Conservation (phyloP, 2,113 vertebrate genomes). For the Crotalus helleri region DNA sequence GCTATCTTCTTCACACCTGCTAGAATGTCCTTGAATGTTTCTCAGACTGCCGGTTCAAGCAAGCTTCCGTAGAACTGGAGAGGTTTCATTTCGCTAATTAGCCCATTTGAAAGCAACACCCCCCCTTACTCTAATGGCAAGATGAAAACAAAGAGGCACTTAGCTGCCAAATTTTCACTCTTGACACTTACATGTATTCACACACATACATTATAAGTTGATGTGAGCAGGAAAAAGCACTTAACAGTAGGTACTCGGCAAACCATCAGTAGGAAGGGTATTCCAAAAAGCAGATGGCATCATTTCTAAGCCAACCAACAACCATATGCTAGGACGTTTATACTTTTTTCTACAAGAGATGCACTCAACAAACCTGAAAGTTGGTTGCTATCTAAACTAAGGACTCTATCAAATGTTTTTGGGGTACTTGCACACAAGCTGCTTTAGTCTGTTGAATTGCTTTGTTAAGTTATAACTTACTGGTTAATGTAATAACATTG, state of each 20-base stretch:
- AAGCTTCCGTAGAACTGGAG: no score
- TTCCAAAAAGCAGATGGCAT: neutral
- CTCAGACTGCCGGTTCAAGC: no score
- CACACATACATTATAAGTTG: neutral
- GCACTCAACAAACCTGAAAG: neutral
- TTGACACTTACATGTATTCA: neutral
- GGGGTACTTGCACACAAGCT: neutral
- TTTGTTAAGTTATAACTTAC: neutral
- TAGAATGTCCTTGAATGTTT: no score
- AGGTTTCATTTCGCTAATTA: no score
- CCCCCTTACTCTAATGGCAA: no score
- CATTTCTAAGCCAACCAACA: neutral
- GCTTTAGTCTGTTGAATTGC: neutral
- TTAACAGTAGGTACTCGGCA: neutral
- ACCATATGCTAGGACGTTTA: no score
- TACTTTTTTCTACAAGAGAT: neutral
- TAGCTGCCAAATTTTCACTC: no score
- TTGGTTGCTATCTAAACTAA: neutral
- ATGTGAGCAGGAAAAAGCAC: neutral
- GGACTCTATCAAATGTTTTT: neutral
- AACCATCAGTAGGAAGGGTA: neutral
- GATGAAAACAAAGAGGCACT: no score
- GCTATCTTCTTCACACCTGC: no score
- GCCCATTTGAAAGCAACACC: no score
- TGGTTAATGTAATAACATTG: neutral